These are phyloP conservation scores for Clanis bilineata DNA, from an alignment of 2,888 invertebrate species.

Conservation along the genomic window DNA sequence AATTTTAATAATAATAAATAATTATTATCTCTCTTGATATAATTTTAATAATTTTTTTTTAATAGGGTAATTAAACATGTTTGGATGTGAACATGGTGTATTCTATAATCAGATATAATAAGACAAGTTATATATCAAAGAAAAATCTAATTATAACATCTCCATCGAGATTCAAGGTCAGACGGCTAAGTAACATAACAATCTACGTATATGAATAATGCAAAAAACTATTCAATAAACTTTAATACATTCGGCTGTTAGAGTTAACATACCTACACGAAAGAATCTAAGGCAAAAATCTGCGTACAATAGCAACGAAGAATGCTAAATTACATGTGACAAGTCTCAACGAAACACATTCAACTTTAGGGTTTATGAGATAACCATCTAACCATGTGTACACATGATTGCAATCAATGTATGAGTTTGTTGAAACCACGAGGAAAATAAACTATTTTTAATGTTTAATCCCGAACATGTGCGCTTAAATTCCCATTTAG, in stretches of 20 bases:
- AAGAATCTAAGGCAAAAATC: conserved; percentile 13
- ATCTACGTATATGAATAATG: conserved; percentile 12
- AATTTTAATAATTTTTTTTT: no score
- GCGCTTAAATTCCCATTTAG: conserved; percentile 1
- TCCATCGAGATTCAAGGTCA: not conserved
- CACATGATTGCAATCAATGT: conserved; percentile 1
- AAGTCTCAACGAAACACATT: not conserved
- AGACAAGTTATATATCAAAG: not conserved
- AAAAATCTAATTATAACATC: conserved; percentile 7
- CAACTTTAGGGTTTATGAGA: not conserved
- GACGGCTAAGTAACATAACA: conserved; percentile 1
- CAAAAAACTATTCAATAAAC: conserved; percentile 9
- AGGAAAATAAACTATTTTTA: not conserved
- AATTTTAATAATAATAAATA: no score
- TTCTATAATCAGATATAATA: not conserved
- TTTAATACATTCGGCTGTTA: conserved; percentile 12
- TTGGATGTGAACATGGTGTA: no score
- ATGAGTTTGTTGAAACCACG: not conserved
- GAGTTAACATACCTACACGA: conserved; percentile 12
- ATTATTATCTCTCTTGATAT: no score
- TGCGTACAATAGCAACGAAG: conserved; percentile 9
- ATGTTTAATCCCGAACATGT: not conserved
- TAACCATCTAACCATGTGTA: not conserved
- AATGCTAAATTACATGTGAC: not conserved
- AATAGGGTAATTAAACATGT: no score